These are phyloP conservation scores for Troides aeacus DNA, from an alignment of 2,888 invertebrate species.

Conservation along the genomic window DNA sequence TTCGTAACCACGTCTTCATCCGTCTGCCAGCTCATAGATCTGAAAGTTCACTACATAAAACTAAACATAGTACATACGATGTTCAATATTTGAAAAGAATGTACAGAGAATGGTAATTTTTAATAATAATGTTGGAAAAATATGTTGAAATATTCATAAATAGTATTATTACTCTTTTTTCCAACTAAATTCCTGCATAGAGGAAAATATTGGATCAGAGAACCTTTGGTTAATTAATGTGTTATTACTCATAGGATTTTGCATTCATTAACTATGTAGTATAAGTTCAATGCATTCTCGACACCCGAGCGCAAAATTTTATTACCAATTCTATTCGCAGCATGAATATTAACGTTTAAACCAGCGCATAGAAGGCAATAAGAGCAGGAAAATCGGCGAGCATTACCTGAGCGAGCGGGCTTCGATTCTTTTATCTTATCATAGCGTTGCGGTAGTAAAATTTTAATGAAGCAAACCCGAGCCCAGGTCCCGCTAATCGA, in stretches of 20 bases:
- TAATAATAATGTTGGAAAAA: no score
- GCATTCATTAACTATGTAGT: background rate
- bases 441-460: constrained; percentile 56
- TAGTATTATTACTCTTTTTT: no score
- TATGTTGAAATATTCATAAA: no score
- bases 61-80: no score
- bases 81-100: no score
- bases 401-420: constrained; percentile 31
- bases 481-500: constrained; percentile 58
- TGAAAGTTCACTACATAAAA: no score
- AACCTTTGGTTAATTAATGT: no score
- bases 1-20: no score
- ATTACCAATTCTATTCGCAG: constrained; percentile 3
- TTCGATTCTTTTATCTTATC: constrained; percentile 51
- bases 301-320: constrained; percentile 21
- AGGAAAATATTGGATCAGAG: background rate
- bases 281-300: background rate
- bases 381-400: constrained; percentile 37
- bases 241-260: background rate
- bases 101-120: no score
- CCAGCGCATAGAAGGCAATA: constrained; percentile 34
- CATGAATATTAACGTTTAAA: constrained; percentile 22
- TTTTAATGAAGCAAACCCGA: constrained; percentile 62
- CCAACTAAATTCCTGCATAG: background rate
- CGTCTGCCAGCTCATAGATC: no score